Base-by-base conservation (phyloP, 2,888 invertebrate genomes). In the Drosophila parthenogenetica region DNA sequence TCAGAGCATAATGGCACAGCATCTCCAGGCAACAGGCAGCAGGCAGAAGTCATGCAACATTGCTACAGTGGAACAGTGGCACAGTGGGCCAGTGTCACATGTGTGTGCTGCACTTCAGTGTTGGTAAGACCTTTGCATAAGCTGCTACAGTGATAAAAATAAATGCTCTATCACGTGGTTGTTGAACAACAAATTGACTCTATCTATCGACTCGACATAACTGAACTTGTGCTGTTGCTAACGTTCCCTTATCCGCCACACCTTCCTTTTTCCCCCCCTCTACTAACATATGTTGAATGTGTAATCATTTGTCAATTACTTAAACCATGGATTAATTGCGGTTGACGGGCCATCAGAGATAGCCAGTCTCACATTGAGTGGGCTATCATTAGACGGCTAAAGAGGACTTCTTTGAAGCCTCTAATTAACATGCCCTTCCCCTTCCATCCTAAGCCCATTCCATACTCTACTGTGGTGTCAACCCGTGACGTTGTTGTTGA, bases 221-320 rank as follows among this genome's bases (percentile, higher is more conserved):
- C 32, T 16, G 2, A 5, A 35, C 49, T 17, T 51, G 37, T 64
- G 54, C 40, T 70, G 74, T 64, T 73, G 64, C 53, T 11, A 62
- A 37, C 51, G 46, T n/a, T n/a, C n/a, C n/a, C n/a, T n/a, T n/a
- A n/a, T n/a, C 37, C 45, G 3, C 35, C 29, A 29, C 35, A 1
- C 35, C 35, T 35, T 4, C 13, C 35, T 35, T 29, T 5, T 5
- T 5, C 35, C 3, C 35, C 42, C 57, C 14, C 46, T 37, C 22
- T n/a, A 22, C 46, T 59, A 54, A 43, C 73, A 74, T 73, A 81
- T 78, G 72, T 77, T 72, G 62, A 77, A 69, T 73, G 70, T 78
- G 72, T 79, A 85, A 85, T 86, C 88, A 81, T 86, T 86, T 85
- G 86, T 86, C 86, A 86, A 86, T 86, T 86, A 85, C 86, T 87